A percentile compares a stretch with the other conserved stretches of the same genome.
Evolutionary conservation across 2,113 vertebrate genomes (phyloP).

Genomic region (Pelodiscus sinensis): DNA sequence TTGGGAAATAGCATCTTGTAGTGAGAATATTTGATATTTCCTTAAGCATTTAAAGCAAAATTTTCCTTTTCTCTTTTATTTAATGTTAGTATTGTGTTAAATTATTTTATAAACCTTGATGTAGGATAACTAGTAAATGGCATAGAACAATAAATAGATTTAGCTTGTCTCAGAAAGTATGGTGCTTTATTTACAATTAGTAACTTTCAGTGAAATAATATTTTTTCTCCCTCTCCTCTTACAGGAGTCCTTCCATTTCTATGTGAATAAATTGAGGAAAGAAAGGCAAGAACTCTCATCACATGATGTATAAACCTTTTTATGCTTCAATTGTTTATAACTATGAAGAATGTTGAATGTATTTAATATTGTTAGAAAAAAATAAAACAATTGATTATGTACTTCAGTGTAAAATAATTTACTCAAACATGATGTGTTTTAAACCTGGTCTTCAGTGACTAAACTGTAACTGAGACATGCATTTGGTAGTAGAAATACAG

Average conservation of each 20-base stretch:
- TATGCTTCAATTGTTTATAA: conserved; percentile 43
- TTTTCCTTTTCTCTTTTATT: conserved; percentile 60
- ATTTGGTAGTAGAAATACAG: background rate
- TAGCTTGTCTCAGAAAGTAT: conserved; percentile 1
- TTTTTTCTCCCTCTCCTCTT: conserved; percentile 25
- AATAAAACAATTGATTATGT: conserved; percentile 35
- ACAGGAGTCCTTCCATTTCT: conserved; percentile 89
- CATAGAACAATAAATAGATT: conserved; percentile 57
- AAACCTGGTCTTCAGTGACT: background rate
- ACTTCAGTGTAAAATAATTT: background rate
- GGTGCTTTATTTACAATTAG: conserved; percentile 30
- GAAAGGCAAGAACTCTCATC: conserved; percentile 35
- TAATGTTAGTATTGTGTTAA: conserved; percentile 51
- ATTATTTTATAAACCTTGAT: conserved; percentile 54
- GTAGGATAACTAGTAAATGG: conserved; percentile 49
- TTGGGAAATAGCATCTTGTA: conserved; percentile 57
- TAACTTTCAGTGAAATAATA: conserved; percentile 31
- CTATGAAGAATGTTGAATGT: conserved; percentile 42
- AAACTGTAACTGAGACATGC: background rate
- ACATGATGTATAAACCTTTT: conserved; percentile 25
- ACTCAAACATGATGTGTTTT: conserved; percentile 6
- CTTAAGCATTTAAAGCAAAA: conserved; percentile 61
- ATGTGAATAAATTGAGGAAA: conserved; percentile 80
- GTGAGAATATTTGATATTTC: conserved; percentile 57
- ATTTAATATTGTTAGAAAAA: conserved; percentile 9